Evolutionary conservation across 2,113 vertebrate species (phyloP), one percentile per base, ranked within the genome.

Genomic region (Brachypodius melanocephalos): DNA sequence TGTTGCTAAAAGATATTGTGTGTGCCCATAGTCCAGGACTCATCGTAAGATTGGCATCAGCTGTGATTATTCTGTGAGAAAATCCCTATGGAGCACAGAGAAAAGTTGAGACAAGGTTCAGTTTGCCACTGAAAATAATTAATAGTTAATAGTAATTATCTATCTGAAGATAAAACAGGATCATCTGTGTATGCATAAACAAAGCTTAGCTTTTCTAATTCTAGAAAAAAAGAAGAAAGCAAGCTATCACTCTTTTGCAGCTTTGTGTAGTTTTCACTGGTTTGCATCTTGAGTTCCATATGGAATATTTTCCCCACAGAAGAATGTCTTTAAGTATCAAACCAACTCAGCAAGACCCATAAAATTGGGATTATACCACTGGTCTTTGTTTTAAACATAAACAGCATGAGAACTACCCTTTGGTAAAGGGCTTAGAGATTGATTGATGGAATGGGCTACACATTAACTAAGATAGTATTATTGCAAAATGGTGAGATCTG

Each of bases 181-280:
- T 89, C 21, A 69, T 66, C 8, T 77, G 11, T 49, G 11, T 45
- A 45, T 2, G 5, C 3, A 15, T 57, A 49, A 43, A 5, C 21
- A 86, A 69, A 72, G 4, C 4, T 57, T 54, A 69, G 3, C 6
- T 20, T 73, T 81, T 77, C 17, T 28, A 19, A 25, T 14, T 46
- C 14, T 11, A 59, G 32, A 1, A 13, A 8, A 14, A 20, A 42
- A 9, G 31, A 67, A 20, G 10, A 1, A 14, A 8, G 2, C 1
- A 45, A 45, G 10, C 4, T 46, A 10, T 66, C 3, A 19, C 1
- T 45, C 4, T 21, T 85, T 40, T 67, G 8, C 17, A 54, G 10
- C 14, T 48, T 46, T 42, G 4, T 17, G 12, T 34, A 45, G 4
- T 59, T 93, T 71, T 45, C 36, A 32, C 8, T 72, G 29, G 3